Percentiles rank a stretch among this genome's conserved stretches.
Conservation (phyloP, 1,140 invertebrate genomes). For the Camponotus vicinus region DNA sequence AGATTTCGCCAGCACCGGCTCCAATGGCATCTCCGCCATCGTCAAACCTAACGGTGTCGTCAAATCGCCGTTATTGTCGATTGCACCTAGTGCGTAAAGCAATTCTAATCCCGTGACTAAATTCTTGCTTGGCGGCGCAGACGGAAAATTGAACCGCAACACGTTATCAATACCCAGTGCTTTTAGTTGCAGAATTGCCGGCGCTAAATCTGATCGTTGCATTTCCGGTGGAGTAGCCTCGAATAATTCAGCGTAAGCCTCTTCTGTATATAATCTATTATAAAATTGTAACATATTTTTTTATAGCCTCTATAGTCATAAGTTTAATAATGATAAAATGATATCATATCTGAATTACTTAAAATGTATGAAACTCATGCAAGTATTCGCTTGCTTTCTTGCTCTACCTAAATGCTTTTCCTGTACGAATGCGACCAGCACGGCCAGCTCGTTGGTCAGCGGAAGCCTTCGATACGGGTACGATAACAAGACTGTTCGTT, state of each 20-base stretch:
- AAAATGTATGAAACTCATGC: neutral
- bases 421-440: slow-evolving; percentile 94
- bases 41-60: slow-evolving; percentile 93
- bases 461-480: slow-evolving; percentile 95
- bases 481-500: slow-evolving; percentile 94
- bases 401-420: slow-evolving; percentile 92
- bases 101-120: slow-evolving; percentile 95
- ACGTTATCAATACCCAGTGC: slow-evolving; percentile 98
- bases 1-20: slow-evolving; percentile 95
- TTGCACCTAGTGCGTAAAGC: slow-evolving; percentile 94
- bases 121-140: slow-evolving; percentile 95
- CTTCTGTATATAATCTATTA: slow-evolving; percentile 92
- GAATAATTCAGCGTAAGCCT: slow-evolving; percentile 91
- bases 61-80: slow-evolving; percentile 93
- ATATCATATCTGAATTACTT: neutral
- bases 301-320: neutral
- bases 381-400: neutral
- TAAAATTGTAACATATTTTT: slow-evolving; percentile 63
- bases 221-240: slow-evolving; percentile 95
- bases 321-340: neutral
- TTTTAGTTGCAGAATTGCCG: slow-evolving; percentile 96
- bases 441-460: slow-evolving; percentile 97
- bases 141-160: slow-evolving; percentile 93
- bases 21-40: slow-evolving; percentile 97
- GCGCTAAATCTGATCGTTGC: slow-evolving; percentile 94